phyloP scores from a whole-genome alignment of 2,797 vertebrate species.

The Falco naumanni region DNA sequence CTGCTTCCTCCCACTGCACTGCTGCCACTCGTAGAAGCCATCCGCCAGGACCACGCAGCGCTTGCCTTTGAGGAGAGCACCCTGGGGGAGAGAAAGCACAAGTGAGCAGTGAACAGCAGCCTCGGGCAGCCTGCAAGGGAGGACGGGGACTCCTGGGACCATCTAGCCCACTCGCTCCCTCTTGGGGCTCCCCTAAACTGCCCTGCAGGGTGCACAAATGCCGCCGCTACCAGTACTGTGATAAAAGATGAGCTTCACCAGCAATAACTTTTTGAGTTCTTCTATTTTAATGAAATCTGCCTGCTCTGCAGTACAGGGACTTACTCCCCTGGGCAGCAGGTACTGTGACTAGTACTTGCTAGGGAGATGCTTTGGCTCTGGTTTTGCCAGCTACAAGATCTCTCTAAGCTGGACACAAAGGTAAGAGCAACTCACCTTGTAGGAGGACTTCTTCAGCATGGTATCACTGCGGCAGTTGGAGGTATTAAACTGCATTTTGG shows the following conservation, averaged over 20 bases:
- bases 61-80: slow-evolving; percentile 89
- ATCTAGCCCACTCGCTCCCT: accelerated
- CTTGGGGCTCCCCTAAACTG: background rate
- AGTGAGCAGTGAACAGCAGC: background rate
- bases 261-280: background rate
- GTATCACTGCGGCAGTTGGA: slow-evolving; percentile 95
- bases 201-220: accelerated
- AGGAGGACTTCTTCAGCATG: slow-evolving; percentile 88
- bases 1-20: slow-evolving; percentile 81
- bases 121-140: background rate
- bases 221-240: background rate
- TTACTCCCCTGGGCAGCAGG: background rate
- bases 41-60: slow-evolving; percentile 95
- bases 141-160: background rate
- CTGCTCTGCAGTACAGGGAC: background rate
- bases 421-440: slow-evolving; percentile 83
- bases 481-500: slow-evolving; percentile 90
- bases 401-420: background rate
- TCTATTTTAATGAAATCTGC: background rate
- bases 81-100: slow-evolving; percentile 71
- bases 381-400: background rate
- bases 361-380: background rate
- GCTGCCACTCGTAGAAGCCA: slow-evolving; percentile 96
- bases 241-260: background rate
- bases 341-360: accelerated